phyloP scores from a whole-genome alignment of 2,113 vertebrate species.

The Orthonyx spaldingii region DNA sequence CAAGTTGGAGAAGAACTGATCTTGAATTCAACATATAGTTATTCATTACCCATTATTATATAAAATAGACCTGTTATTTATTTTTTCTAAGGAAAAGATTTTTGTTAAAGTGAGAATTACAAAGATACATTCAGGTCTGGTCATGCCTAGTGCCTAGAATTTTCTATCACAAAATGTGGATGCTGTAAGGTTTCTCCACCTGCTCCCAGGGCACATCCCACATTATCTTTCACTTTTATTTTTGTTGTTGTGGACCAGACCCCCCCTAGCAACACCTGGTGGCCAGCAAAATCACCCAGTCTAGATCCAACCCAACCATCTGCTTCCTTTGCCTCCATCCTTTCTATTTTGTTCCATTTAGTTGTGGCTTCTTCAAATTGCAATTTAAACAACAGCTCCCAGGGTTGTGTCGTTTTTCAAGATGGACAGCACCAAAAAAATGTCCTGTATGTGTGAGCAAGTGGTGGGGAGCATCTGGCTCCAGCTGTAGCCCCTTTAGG shows the following conservation, averaged over 20 bases:
- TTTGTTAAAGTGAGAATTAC: neutral
- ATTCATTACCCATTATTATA: neutral
- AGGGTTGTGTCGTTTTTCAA: neutral
- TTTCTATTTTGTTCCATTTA: neutral
- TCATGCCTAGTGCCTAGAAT: neutral
- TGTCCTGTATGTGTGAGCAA: neutral
- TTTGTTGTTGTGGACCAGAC: neutral
- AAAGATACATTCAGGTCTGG: neutral
- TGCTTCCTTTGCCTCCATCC: neutral
- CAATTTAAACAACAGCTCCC: neutral
- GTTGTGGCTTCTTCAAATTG: neutral
- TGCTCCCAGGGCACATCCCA: neutral
- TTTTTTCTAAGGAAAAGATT: neutral
- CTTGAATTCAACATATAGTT: neutral
- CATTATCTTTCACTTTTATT: neutral
- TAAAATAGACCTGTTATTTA: neutral
- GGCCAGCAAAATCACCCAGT: neutral
- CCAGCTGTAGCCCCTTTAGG: neutral
- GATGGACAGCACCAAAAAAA: neutral
- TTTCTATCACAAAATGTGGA: neutral
- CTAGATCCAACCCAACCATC: neutral
- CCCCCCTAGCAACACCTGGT: fast-evolving
- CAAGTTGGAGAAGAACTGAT: neutral
- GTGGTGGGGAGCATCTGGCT: neutral
- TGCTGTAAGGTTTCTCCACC: neutral